Conservation (phyloP, 1,140 invertebrate species). For the Archivesica marissinica region DNA sequence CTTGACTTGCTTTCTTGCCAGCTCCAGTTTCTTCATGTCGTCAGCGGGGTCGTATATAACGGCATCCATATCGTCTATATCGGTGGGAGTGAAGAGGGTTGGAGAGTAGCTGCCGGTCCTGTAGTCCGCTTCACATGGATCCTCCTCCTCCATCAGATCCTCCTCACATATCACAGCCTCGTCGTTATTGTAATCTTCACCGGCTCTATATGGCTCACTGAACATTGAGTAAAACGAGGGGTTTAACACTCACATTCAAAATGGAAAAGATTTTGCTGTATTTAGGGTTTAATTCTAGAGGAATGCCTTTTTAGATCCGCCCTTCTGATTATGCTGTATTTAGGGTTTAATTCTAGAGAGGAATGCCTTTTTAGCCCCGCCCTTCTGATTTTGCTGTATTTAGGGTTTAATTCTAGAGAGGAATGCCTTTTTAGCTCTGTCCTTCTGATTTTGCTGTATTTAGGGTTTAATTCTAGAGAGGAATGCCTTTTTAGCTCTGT, state of each 20-base stretch:
- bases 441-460: no score
- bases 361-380: no score
- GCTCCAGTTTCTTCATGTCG: constrained; percentile 90
- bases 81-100: constrained; percentile 87
- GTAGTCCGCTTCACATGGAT: constrained; percentile 87
- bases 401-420: no score
- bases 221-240: neutral
- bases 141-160: constrained; percentile 63
- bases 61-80: constrained; percentile 91
- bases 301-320: neutral
- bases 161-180: constrained; percentile 36
- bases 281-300: neutral
- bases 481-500: no score
- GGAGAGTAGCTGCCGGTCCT: constrained; percentile 93
- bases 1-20: constrained; percentile 85
- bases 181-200: constrained; percentile 40
- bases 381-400: no score
- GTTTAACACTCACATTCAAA: neutral
- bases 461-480: no score
- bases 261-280: neutral
- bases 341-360: no score
- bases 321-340: no score
- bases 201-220: neutral
- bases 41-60: constrained; percentile 92
- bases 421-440: no score